Base-by-base conservation (phyloP, 2,113 vertebrate genomes). In the Oenanthe melanoleuca region DNA sequence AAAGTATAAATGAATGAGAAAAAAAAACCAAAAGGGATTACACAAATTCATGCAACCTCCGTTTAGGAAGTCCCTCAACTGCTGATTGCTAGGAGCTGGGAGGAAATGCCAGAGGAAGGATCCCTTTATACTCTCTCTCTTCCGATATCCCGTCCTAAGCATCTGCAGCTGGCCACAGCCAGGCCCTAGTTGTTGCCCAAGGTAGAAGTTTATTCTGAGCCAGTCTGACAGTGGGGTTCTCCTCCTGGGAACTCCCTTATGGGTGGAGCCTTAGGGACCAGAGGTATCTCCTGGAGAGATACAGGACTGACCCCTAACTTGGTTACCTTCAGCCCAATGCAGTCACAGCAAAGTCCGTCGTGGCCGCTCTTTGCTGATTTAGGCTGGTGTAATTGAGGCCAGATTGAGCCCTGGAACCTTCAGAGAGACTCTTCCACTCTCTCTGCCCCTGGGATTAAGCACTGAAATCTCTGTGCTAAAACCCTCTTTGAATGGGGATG, bases 401-500 rank as follows among this genome's bases (percentile, higher is more conserved):
- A 96, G 84, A 91, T 55, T 95, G 92, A 96, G 92, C 77, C 80
- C 72, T 88, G 91, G 89, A 93, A 83, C 88, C 95, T 94, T 91
- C 92, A 81, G 94, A 93, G 91, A 88, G 57, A 26, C 77, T 91
- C 73, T 94, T 91, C 89, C 4, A 12, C 87, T 95, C 86, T 75
- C 74, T 78, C 87, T 95, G 87, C 93, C 87, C 74, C 70, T 77
- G 93, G 87, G 84, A 95, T 93, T 93, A 92, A 92, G 86, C 9
- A 1, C 89, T 65, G 60, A 88, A 92, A 96, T 95, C 81, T 97
- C 93, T 5, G 4, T n/a, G 53, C 84, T 91, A 89, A 97, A 97
- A n/a, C 77, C 91, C 75, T 80, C 94, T 97, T 95, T 95, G 94
- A 97, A 97, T 9, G 0, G 37, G 91, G 77, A 94, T 45, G 73